Evolutionary conservation across 1,140 invertebrate genomes (phyloP).

Genomic region (Conus betulinus): DNA sequence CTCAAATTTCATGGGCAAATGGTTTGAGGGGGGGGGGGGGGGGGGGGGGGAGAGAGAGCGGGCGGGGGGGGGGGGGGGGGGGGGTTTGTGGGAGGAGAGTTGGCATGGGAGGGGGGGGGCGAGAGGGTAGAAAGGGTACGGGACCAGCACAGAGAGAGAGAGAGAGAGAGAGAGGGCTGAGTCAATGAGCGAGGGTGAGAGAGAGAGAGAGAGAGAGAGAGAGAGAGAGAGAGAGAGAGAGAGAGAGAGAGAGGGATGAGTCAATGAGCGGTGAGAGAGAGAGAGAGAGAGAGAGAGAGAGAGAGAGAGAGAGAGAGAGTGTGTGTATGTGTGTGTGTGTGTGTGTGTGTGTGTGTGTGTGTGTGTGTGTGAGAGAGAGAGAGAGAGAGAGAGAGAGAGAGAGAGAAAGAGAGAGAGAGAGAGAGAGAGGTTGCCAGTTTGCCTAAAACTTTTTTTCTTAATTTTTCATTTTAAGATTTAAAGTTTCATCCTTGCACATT

Average conservation of each 20-base stretch:
- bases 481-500: no score
- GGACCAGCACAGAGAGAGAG: not conserved
- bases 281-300: no score
- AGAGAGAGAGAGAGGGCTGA: not conserved
- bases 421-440: no score
- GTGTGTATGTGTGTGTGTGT: no score
- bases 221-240: not conserved
- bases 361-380: no score
- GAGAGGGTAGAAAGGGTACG: not conserved
- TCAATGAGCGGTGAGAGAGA: no score
- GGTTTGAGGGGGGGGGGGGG: not conserved
- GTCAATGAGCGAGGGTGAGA: not conserved
- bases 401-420: not conserved
- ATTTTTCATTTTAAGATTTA: no score
- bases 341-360: no score
- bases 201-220: not conserved
- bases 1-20: not conserved
- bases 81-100: not conserved
- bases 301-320: no score
- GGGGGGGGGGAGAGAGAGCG: not conserved
- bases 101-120: not conserved
- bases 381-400: not conserved
- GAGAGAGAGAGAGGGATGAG: not conserved
- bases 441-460: no score
- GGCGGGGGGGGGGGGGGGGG: not conserved